Base-by-base conservation (phyloP, 2,113 vertebrate genomes). In the Apus apus region DNA sequence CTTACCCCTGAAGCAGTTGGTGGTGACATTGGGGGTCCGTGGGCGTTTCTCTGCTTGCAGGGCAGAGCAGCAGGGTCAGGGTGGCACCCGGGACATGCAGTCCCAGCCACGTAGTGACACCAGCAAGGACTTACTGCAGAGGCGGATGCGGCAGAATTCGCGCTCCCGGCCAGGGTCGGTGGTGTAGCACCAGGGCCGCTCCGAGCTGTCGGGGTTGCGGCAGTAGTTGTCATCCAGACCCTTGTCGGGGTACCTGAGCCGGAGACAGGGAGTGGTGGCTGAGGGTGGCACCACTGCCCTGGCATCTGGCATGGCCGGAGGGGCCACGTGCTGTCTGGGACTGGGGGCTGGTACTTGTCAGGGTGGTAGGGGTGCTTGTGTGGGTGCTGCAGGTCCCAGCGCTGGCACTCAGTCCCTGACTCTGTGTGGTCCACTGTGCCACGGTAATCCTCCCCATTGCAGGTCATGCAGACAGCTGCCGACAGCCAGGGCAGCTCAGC, bases 181-280 rank as follows among this genome's bases (percentile, higher is more conserved):
- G 74, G 99, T 99, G 96, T 99, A 99, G 96, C 99, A 99, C 99
- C 99, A 99, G 67, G 99, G 99, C 58, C 98, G 96, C 12, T 99
- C 99, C 0, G 99, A 99, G 62, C 98, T 98, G 27, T 99, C 99
- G 0, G 99, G 99, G 80, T 99, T 99, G 71, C 99, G 99, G 90
- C 99, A 99, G 92, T 99, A 99, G 97, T 99, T 99, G 96, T 99
- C 99, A 11, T 99, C 98, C 79, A 99, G 96, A 58, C 98, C 98
- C 96, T 99, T 99, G 93, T 99, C 99, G 0, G 98, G 99, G 91
- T 99, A 99, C 96, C 99, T 99, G 90, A 10, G 34, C n/a, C 36
- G 14, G 64, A 96, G 51, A 65, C 0, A 7, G 27, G 22, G 36
- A 68, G 65, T 25, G 13, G 87, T 1, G 1, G 17, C 2, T 94